Percentiles rank a stretch among this genome's conserved stretches.
Conservation (phyloP, 1,140 invertebrate genomes). For the Macrobrachium nipponense region DNA sequence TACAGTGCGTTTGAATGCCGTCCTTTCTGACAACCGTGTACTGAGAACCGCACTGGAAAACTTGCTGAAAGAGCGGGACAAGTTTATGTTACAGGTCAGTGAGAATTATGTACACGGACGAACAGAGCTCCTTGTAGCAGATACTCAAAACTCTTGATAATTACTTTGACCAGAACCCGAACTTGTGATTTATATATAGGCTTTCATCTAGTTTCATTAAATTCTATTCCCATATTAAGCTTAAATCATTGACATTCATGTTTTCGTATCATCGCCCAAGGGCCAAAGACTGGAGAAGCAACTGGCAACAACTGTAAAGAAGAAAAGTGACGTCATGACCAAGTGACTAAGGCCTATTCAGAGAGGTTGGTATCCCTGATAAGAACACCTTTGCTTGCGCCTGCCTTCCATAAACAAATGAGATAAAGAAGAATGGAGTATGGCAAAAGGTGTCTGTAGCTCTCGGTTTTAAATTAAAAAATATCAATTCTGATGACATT, state of each 20-base stretch:
- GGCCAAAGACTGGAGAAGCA: slow-evolving; percentile 45
- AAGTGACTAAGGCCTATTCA: slow-evolving; percentile 50
- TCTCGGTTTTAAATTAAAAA: no score
- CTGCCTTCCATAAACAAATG: no score
- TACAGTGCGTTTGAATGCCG: slow-evolving; percentile 45
- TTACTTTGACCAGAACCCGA: background rate
- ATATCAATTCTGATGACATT: no score
- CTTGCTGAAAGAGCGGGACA: slow-evolving; percentile 48
- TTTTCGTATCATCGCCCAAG: background rate
- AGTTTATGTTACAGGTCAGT: slow-evolving; percentile 49
- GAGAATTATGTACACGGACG: background rate
- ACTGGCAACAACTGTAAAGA: slow-evolving; percentile 34
- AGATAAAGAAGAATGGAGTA: background rate
- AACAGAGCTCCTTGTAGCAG: background rate
- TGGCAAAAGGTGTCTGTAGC: background rate
- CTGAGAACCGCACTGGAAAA: slow-evolving; percentile 39
- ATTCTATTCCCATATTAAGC: background rate
- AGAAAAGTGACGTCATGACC: slow-evolving; percentile 48
- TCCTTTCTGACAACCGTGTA: slow-evolving; percentile 47
- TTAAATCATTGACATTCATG: background rate
- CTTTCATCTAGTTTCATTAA: background rate
- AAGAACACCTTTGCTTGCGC: background rate
- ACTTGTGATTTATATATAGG: no score
- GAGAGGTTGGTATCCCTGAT: slow-evolving; percentile 17
- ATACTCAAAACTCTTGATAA: background rate